These are phyloP conservation scores for Andrena minutula DNA, from an alignment of 2,888 invertebrate species.

Conservation along the genomic window DNA sequence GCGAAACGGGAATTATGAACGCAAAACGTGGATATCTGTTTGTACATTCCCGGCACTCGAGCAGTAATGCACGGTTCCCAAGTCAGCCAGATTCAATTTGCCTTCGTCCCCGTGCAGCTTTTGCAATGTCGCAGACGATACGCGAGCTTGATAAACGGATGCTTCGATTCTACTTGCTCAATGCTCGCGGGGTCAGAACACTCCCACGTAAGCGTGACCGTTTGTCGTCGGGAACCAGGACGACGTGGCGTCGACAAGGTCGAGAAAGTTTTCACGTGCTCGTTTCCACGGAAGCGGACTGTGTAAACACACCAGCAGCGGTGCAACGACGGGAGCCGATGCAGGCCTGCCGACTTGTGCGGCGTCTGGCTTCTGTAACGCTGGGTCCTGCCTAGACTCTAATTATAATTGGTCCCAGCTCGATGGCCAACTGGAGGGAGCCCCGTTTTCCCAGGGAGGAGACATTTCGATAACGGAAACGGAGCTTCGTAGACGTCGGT, in stretches of 20 bases:
- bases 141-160: not conserved
- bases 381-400: conserved; percentile 33
- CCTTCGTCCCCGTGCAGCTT: too few relatives aligned
- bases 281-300: conserved; percentile 65
- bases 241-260: conserved; percentile 41
- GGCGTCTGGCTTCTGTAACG: conserved; percentile 53
- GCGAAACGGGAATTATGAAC: not conserved
- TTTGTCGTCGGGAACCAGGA: conserved; percentile 2
- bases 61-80: not conserved
- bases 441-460: not conserved
- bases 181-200: not conserved
- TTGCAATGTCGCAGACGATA: too few relatives aligned
- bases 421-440: not conserved
- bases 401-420: conserved; percentile 59
- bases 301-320: conserved; percentile 58
- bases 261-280: conserved; percentile 68
- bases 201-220: not conserved
- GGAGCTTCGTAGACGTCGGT: not conserved
- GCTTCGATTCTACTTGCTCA: not conserved
- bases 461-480: conserved; percentile 14
- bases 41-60: not conserved
- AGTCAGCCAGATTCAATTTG: not conserved
- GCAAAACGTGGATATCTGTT: not conserved
- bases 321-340: conserved; percentile 16
- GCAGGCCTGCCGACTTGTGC: conserved; percentile 10